phyloP scores from a whole-genome alignment of 2,888 invertebrate species.

The Netelia virgata region DNA sequence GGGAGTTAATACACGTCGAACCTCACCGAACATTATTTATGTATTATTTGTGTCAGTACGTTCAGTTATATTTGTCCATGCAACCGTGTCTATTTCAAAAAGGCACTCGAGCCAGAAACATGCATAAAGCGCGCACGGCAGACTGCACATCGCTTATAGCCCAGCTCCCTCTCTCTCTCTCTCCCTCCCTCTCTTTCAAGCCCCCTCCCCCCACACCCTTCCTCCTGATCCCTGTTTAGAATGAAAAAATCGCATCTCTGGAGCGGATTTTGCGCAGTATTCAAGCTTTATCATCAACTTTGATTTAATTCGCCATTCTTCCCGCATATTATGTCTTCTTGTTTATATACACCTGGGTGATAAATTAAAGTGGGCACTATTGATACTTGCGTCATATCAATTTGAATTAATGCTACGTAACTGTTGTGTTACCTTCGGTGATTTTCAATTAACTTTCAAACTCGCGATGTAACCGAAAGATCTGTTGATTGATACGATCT shows the following conservation, averaged over 20 bases:
- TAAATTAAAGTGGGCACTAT: constrained; percentile 44
- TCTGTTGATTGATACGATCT: not conserved
- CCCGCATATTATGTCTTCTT: constrained; percentile 34
- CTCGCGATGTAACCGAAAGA: not conserved
- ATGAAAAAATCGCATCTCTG: not conserved
- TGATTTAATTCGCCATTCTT: constrained; percentile 53
- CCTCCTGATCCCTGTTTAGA: too few relatives aligned
- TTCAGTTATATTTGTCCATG: constrained; percentile 3
- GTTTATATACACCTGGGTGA: constrained; percentile 32
- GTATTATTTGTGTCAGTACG: constrained; percentile 20
- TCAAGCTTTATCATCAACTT: constrained; percentile 26
- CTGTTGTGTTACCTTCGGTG: constrained; percentile 12
- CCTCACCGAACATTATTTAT: constrained; percentile 34
- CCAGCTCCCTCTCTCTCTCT: not conserved
- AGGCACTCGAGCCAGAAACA: not conserved
- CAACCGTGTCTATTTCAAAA: constrained; percentile 8
- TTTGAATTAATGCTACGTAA: constrained; percentile 40
- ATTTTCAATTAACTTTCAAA: constrained; percentile 26
- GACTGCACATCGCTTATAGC: not conserved
- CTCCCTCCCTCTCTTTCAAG: too few relatives aligned
- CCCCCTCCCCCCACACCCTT: too few relatives aligned
- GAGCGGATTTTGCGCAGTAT: not conserved
- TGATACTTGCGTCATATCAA: constrained; percentile 32
- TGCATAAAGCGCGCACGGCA: not conserved
- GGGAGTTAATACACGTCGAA: constrained; percentile 20